Evolutionary conservation across 2,888 invertebrate genomes (phyloP).

Genomic region (Sisyra nigra): DNA sequence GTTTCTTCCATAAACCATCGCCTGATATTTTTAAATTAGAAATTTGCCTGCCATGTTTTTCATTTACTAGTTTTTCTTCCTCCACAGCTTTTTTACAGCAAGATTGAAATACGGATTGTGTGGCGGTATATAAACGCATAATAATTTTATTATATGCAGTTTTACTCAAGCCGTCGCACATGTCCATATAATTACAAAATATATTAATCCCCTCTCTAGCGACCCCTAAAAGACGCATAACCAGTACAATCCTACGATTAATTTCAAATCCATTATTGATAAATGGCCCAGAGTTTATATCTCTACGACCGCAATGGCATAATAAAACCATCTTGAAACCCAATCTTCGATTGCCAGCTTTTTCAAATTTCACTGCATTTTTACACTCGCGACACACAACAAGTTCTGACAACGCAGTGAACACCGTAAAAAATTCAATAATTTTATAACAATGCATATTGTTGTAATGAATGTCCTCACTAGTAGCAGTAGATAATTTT

Average conservation of each 20-base stretch:
- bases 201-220: constrained; percentile 17
- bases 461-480: no score
- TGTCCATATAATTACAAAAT: constrained; percentile 17
- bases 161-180: constrained; percentile 13
- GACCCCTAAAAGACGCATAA: constrained; percentile 17
- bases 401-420: no score
- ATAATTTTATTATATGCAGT: constrained; percentile 12
- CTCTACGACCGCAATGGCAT: constrained; percentile 13
- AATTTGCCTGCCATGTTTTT: constrained; percentile 12
- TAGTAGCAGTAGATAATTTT: no score
- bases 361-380: constrained; percentile 12
- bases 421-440: no score
- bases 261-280: constrained; percentile 16
- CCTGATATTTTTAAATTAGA: constrained; percentile 15
- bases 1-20: constrained; percentile 16
- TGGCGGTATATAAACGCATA: constrained; percentile 11
- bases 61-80: constrained; percentile 13
- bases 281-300: constrained; percentile 15
- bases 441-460: no score
- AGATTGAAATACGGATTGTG: constrained; percentile 11
- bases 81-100: constrained; percentile 12
- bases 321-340: constrained; percentile 14
- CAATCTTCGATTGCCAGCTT: constrained; percentile 13
- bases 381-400: constrained; percentile 12
- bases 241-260: constrained; percentile 16